Conservation (phyloP, 2,797 vertebrate species). For the Adrianichthys oophorus region DNA sequence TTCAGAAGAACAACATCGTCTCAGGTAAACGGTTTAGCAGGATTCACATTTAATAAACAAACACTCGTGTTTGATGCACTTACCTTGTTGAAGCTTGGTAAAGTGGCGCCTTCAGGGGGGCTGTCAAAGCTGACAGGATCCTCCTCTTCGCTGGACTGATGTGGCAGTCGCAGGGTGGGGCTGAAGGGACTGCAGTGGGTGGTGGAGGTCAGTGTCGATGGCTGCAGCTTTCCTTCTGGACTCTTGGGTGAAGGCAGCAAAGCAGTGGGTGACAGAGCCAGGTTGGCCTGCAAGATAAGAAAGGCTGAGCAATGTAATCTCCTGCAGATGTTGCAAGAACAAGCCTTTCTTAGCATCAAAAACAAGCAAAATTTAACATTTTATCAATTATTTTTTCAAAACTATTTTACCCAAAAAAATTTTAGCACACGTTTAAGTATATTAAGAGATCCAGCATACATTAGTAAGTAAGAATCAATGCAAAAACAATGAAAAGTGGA, state of each 20-base stretch:
- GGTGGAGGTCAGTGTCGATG: conserved; percentile 42
- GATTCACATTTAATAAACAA: background rate
- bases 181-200: conserved; percentile 33
- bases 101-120: conserved; percentile 66
- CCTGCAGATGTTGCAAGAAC: background rate
- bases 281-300: conserved; percentile 71
- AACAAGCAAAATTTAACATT: background rate
- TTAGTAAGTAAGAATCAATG: background rate
- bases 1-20: conserved; percentile 15
- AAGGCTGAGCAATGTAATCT: conserved; percentile 16
- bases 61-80: background rate
- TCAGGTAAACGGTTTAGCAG: conserved; percentile 4
- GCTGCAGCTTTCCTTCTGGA: conserved; percentile 69
- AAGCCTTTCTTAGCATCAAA: background rate
- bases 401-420: no score
- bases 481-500: background rate
- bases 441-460: background rate
- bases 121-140: conserved; percentile 68
- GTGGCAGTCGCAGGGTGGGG: conserved; percentile 38
- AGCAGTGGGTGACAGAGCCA: conserved; percentile 73
- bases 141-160: conserved; percentile 69
- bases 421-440: background rate
- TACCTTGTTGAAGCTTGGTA: conserved; percentile 80
- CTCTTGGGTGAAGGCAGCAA: conserved; percentile 72
- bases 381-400: background rate